Percentiles rank a stretch among this genome's conserved stretches.
Evolutionary conservation across 2,888 invertebrate species (phyloP).

Genomic region (Galeruca laticollis): DNA sequence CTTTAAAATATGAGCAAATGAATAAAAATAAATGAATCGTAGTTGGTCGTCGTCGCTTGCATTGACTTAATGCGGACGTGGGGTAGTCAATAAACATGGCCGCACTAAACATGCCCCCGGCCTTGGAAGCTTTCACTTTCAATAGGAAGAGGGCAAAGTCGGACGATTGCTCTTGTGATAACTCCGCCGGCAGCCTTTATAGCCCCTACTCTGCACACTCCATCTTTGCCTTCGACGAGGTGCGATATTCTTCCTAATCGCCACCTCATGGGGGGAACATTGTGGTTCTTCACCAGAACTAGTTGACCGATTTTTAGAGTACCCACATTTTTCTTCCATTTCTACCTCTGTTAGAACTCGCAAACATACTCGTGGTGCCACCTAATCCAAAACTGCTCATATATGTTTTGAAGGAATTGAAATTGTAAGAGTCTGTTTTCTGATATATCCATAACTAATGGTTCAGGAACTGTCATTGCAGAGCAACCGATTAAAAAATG

Average conservation of each 20-base stretch:
- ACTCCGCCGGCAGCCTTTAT: slow-evolving; percentile 54
- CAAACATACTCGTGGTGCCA: slow-evolving; percentile 54
- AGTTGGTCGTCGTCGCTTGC: too few relatives aligned
- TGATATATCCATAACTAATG: too few relatives aligned
- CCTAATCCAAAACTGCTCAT: slow-evolving; percentile 52
- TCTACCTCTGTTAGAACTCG: slow-evolving; percentile 47
- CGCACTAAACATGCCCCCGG: slow-evolving; percentile 48
- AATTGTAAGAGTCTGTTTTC: too few relatives aligned
- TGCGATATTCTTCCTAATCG: slow-evolving; percentile 44
- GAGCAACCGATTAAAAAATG: too few relatives aligned
- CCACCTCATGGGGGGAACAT: slow-evolving; percentile 55
- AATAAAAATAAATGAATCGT: too few relatives aligned
- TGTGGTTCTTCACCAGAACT: slow-evolving; percentile 56
- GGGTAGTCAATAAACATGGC: too few relatives aligned
- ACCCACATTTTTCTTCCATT: slow-evolving; percentile 41
- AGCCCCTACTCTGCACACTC: slow-evolving; percentile 51
- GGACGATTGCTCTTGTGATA: slow-evolving; percentile 48
- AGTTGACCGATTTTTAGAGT: slow-evolving; percentile 51
- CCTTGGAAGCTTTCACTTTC: too few relatives aligned
- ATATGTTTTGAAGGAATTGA: slow-evolving; percentile 52
- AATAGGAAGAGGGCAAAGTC: too few relatives aligned
- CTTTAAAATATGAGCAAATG: too few relatives aligned
- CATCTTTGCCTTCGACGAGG: slow-evolving; percentile 54
- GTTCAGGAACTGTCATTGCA: too few relatives aligned
- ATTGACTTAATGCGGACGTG: too few relatives aligned